Evolutionary conservation across 2,888 invertebrate genomes (phyloP).

Genomic region (Phalera bucephala): DNA sequence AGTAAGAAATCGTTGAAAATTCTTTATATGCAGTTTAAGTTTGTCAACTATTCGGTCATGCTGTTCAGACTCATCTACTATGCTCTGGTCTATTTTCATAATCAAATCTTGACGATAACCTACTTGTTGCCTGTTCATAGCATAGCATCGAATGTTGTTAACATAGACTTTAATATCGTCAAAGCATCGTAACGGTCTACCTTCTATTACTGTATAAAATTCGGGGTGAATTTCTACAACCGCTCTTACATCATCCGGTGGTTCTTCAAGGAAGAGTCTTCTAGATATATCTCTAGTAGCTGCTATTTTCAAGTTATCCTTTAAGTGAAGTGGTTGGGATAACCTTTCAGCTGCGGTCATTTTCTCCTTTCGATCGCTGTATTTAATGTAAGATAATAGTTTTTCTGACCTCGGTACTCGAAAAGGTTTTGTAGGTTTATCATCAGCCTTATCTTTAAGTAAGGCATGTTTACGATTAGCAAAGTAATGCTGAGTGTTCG

Average conservation of each 20-base stretch:
- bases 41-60: slow-evolving; percentile 54
- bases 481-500: slow-evolving; percentile 74
- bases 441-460: slow-evolving; percentile 28
- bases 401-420: slow-evolving; percentile 68
- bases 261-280: slow-evolving; percentile 81
- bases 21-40: slow-evolving; percentile 64
- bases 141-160: slow-evolving; percentile 73
- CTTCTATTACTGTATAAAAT: slow-evolving; percentile 85
- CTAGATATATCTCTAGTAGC: slow-evolving; percentile 79
- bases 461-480: slow-evolving; percentile 64
- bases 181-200: slow-evolving; percentile 82
- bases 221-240: slow-evolving; percentile 86
- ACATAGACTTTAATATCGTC: slow-evolving; percentile 84
- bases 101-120: slow-evolving; percentile 70
- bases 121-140: slow-evolving; percentile 76
- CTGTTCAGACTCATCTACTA: slow-evolving; percentile 55
- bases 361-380: slow-evolving; percentile 69
- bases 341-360: slow-evolving; percentile 45
- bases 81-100: slow-evolving; percentile 61
- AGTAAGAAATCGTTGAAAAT: slow-evolving; percentile 72
- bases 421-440: slow-evolving; percentile 54
- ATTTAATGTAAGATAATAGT: slow-evolving; percentile 70
- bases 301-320: slow-evolving; percentile 70
- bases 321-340: slow-evolving; percentile 57
- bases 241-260: slow-evolving; percentile 79